Evolutionary conservation across 2,797 vertebrate genomes (phyloP).

Genomic region (Chaunax sp.): DNA sequence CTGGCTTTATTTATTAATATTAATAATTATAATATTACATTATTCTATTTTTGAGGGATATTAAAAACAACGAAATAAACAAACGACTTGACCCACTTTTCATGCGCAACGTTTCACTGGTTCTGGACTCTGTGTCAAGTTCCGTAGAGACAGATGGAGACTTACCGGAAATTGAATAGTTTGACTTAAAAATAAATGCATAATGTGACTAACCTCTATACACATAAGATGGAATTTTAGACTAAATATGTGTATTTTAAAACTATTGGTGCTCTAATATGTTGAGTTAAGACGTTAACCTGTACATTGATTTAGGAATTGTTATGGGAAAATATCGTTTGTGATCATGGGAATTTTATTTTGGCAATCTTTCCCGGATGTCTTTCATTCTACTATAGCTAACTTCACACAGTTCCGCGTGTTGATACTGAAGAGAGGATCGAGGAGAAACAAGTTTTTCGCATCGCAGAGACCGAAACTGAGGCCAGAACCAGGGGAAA

Average conservation of each 20-base stretch:
- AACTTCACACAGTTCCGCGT: conserved; percentile 62
- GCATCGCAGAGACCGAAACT: conserved; percentile 21
- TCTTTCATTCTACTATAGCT: accelerated
- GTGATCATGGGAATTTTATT: conserved; percentile 14
- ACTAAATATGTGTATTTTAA: too few relatives aligned
- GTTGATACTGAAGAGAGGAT: conserved; percentile 66
- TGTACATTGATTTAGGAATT: accelerated
- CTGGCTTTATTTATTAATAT: background rate
- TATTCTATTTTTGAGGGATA: background rate
- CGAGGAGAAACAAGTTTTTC: conserved; percentile 48
- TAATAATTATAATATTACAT: too few relatives aligned
- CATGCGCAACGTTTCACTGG: conserved; percentile 35
- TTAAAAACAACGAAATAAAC: conserved; percentile 5
- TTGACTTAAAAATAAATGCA: conserved; percentile 22
- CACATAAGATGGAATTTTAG: too few relatives aligned
- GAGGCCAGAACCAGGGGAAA: conserved; percentile 50
- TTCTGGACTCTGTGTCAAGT: background rate
- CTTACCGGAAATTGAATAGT: accelerated
- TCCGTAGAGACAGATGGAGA: accelerated
- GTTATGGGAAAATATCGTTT: background rate
- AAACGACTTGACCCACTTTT: conserved; percentile 67
- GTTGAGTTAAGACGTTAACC: background rate
- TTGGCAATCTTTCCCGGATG: conserved; percentile 32
- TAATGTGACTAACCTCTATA: accelerated
- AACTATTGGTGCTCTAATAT: too few relatives aligned